phyloP scores from a whole-genome alignment of 2,797 vertebrate species.

The Hippoglossus hippoglossus region DNA sequence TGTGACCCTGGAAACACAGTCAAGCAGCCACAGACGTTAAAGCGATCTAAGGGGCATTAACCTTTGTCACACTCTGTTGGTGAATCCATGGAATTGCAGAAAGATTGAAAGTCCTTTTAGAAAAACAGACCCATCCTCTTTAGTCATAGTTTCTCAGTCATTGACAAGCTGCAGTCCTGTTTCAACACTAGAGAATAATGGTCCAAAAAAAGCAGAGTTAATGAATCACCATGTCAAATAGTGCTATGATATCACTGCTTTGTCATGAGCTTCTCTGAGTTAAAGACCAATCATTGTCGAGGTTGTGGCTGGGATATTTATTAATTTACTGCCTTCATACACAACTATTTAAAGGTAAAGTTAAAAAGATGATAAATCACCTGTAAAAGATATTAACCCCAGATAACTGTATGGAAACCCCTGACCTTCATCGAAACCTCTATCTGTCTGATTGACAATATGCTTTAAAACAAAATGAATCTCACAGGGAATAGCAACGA shows the following conservation, averaged over 20 bases:
- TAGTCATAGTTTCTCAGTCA: constrained; percentile 12
- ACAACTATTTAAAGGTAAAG: too few species aligned
- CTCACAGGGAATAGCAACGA: constrained; percentile 13
- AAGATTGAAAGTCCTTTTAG: constrained; percentile 19
- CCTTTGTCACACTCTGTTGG: constrained; percentile 46
- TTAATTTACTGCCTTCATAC: background rate
- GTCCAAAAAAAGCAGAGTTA: constrained; percentile 32
- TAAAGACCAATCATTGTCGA: constrained; percentile 20
- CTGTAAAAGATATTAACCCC: background rate
- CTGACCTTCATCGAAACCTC: constrained; percentile 3
- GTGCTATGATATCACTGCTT: constrained; percentile 23
- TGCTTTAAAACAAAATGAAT: constrained; percentile 22
- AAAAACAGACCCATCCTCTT: constrained; percentile 24
- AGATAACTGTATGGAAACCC: background rate
- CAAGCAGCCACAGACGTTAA: constrained; percentile 38
- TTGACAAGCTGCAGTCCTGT: constrained; percentile 29
- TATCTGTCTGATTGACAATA: constrained; percentile 12
- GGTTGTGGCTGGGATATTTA: constrained; percentile 21
- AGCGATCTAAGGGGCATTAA: constrained; percentile 8
- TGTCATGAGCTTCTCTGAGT: constrained; percentile 33
- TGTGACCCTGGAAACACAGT: constrained; percentile 88
- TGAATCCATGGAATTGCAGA: constrained; percentile 23
- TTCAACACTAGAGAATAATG: constrained; percentile 31
- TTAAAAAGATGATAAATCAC: too few species aligned
- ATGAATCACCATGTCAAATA: constrained; percentile 33